These are phyloP conservation scores for Zaprionus obscuricornis DNA, from an alignment of 2,888 invertebrate genomes.

Conservation along the genomic window DNA sequence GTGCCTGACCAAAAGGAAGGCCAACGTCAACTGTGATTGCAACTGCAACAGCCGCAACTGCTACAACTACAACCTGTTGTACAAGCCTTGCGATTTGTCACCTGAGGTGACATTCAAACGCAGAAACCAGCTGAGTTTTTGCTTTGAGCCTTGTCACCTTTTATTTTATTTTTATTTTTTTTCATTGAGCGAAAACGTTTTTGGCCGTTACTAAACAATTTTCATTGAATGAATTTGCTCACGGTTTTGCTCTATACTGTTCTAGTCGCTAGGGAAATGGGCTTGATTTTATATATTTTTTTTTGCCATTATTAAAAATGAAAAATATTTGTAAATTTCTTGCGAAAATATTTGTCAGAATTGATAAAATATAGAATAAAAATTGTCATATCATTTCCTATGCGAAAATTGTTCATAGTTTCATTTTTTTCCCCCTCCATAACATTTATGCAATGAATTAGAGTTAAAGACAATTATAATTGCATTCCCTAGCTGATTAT, in stretches of 20 bases:
- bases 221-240: constrained; percentile 42
- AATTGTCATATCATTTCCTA: constrained; percentile 66
- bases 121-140: constrained; percentile 61
- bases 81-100: constrained; percentile 65
- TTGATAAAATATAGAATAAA: constrained; percentile 3
- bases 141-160: constrained; percentile 41
- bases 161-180: too few relatives aligned
- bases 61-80: constrained; percentile 49
- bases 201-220: constrained; percentile 39
- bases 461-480: constrained; percentile 13
- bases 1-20: constrained; percentile 39
- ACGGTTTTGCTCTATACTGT: too few relatives aligned
- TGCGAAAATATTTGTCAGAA: constrained; percentile 62
- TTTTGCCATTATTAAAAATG: constrained; percentile 18
- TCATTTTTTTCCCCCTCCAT: constrained; percentile 16
- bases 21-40: constrained; percentile 10
- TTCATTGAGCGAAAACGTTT: constrained; percentile 46
- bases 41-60: constrained; percentile 4
- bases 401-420: constrained; percentile 37
- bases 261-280: constrained; percentile 46
- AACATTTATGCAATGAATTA: constrained; percentile 59
- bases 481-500: background rate
- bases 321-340: constrained; percentile 62
- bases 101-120: constrained; percentile 73
- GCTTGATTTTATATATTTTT: constrained; percentile 21